Evolutionary conservation across 2,113 vertebrate species (phyloP).

Genomic region (Mesoclemmys tuberculata): DNA sequence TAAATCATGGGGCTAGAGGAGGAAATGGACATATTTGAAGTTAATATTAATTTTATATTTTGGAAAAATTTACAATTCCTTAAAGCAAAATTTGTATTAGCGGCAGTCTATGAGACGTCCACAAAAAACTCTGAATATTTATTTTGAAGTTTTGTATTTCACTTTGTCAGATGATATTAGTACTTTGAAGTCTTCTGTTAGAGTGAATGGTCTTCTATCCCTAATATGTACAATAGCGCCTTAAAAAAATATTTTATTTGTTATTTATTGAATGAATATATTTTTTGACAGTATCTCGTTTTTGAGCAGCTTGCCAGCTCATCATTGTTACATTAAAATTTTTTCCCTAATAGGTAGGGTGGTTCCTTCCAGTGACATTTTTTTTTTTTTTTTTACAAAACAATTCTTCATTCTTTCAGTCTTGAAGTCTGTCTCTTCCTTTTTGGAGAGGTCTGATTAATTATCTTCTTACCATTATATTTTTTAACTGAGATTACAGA

Average conservation of each 20-base stretch:
- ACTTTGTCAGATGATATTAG: neutral
- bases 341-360: neutral
- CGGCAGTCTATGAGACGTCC: neutral
- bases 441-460: slow-evolving; percentile 49
- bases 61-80: neutral
- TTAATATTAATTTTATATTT: neutral
- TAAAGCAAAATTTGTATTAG: rapidly evolving
- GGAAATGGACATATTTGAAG: neutral
- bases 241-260: neutral
- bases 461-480: slow-evolving; percentile 2
- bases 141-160: neutral
- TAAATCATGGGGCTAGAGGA: neutral
- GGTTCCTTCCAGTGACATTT: slow-evolving; percentile 24
- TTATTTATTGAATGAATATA: neutral
- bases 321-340: neutral
- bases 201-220: neutral
- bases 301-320: neutral
- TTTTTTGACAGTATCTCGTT: neutral
- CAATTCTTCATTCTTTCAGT: neutral
- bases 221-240: neutral
- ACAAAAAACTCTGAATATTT: neutral
- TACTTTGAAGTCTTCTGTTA: neutral
- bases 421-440: slow-evolving; percentile 31
- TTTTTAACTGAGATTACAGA: no score
- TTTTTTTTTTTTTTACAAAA: no score